Conservation (phyloP, 2,888 invertebrate species). For the Melieria crassipennis region DNA sequence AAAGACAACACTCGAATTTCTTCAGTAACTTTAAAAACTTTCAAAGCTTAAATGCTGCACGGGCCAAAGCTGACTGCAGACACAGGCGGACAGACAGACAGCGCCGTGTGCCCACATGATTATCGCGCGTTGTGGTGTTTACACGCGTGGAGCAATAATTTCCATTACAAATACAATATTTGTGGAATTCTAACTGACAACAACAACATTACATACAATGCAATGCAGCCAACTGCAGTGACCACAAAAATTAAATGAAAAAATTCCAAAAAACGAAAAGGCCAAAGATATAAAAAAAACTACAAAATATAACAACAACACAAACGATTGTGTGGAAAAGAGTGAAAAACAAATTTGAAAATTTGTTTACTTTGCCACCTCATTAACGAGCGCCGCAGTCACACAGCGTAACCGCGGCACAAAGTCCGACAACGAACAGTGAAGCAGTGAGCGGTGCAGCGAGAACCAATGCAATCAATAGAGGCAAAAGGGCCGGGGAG, state of each 20-base stretch:
- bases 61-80: too few relatives aligned
- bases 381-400: conserved; percentile 48
- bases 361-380: conserved; percentile 56
- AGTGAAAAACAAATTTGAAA: conserved; percentile 23
- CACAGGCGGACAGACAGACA: too few relatives aligned
- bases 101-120: too few relatives aligned
- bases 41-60: too few relatives aligned
- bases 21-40: too few relatives aligned
- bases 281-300: neutral
- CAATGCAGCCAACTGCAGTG: neutral
- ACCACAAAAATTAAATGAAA: neutral
- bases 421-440: too few relatives aligned
- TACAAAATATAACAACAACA: too few relatives aligned
- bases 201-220: conserved; percentile 4
- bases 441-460: too few relatives aligned
- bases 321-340: neutral
- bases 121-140: too few relatives aligned
- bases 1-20: too few relatives aligned
- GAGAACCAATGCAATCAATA: too few relatives aligned
- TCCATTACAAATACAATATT: neutral
- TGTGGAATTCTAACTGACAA: neutral
- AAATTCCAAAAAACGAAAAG: neutral
- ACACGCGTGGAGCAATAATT: conserved; percentile 5
- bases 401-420: neutral
- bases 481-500: too few relatives aligned